A percentile compares a stretch with the other conserved stretches of the same genome.
phyloP scores from a whole-genome alignment of 2,113 vertebrate genomes.

The Dermatemys mawii region DNA sequence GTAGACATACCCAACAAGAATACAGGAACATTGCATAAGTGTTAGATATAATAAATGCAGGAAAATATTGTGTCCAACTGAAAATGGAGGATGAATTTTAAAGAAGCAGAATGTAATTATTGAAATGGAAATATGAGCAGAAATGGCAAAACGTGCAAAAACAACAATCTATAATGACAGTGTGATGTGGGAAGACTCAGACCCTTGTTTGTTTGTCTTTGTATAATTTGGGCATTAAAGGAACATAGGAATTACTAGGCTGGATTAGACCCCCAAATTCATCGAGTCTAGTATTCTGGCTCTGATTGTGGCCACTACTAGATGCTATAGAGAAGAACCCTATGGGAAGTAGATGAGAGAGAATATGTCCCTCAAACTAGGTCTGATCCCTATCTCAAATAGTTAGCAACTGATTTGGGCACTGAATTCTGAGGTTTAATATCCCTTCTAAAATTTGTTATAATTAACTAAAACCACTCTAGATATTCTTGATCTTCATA shows the following conservation, averaged over 20 bases:
- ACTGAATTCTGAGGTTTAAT: no score
- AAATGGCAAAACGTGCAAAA: no score
- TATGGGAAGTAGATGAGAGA: not conserved
- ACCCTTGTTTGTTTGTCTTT: not conserved
- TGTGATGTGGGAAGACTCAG: not conserved
- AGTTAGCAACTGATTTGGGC: not conserved
- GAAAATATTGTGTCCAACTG: not conserved
- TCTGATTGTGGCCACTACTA: not conserved
- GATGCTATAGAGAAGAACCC: not conserved
- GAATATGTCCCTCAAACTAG: not conserved
- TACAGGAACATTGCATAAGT: not conserved
- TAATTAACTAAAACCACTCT: no score
- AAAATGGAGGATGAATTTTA: not conserved
- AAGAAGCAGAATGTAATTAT: not conserved
- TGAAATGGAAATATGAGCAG: not conserved
- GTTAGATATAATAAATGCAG: not conserved
- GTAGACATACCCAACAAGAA: not conserved
- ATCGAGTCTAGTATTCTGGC: not conserved
- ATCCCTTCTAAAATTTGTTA: no score
- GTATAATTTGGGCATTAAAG: not conserved
- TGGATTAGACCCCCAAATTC: accelerated
- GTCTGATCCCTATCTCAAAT: not conserved
- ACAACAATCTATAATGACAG: not conserved
- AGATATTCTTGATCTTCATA: no score
- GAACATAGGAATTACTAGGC: not conserved